Conservation (phyloP, 2,888 invertebrate genomes). For the Altica lythri region DNA sequence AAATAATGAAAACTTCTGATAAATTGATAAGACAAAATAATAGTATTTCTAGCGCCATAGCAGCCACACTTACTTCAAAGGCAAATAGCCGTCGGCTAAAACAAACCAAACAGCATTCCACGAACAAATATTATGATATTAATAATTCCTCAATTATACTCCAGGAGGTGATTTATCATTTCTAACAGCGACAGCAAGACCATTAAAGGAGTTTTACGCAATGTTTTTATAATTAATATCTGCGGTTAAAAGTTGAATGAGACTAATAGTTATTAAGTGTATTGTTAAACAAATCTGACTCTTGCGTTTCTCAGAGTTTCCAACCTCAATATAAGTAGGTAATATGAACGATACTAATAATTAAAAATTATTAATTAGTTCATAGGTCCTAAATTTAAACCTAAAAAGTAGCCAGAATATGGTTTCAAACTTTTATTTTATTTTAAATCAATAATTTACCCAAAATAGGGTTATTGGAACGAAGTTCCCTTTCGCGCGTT, state of each 20-base stretch:
- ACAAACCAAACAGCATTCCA: slow-evolving; percentile 37
- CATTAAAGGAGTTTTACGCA: slow-evolving; percentile 35
- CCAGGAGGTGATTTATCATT: slow-evolving; percentile 42
- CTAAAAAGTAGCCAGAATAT: no score
- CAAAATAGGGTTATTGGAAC: no score
- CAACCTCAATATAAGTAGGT: no score
- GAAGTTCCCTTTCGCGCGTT: no score
- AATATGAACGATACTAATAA: no score
- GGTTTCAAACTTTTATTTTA: no score
- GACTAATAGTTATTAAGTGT: slow-evolving; percentile 44
- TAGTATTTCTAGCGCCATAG: slow-evolving; percentile 11
- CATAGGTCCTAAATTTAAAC: no score
- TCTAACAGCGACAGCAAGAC: slow-evolving; percentile 38
- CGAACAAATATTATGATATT: slow-evolving; percentile 44
- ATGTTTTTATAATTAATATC: slow-evolving; percentile 24
- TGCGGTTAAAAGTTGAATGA: slow-evolving; percentile 37
- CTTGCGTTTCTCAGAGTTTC: no score
- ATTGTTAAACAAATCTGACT: slow-evolving; percentile 32
- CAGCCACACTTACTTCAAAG: slow-evolving; percentile 16
- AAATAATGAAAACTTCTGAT: slow-evolving; percentile 13
- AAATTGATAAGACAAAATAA: slow-evolving; percentile 21
- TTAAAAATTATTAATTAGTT: no score
- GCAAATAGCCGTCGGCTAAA: slow-evolving; percentile 21
- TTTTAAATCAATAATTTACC: no score
- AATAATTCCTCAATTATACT: slow-evolving; percentile 45